These are phyloP conservation scores for Geococcyx californianus DNA, from an alignment of 2,113 vertebrate genomes.

Conservation along the genomic window DNA sequence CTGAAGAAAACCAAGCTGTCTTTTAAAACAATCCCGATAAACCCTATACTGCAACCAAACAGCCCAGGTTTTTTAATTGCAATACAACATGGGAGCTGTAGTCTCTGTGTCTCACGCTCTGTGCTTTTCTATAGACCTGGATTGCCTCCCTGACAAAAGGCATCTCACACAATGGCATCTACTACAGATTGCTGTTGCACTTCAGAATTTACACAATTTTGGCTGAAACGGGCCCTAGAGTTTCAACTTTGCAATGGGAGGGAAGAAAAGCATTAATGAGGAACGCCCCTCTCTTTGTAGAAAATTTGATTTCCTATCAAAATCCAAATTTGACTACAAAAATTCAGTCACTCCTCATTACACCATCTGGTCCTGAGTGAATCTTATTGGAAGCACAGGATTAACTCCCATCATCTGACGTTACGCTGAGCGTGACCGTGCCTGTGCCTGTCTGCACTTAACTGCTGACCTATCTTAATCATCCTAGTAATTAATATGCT, in stretches of 20 bases:
- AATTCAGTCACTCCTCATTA: neutral
- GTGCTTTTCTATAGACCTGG: neutral
- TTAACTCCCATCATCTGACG: neutral
- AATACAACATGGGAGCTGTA: rapidly evolving
- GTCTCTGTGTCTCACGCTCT: neutral
- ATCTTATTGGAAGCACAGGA: neutral
- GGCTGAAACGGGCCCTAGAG: neutral
- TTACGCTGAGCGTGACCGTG: neutral
- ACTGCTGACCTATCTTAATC: constrained; percentile 61
- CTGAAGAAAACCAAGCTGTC: neutral
- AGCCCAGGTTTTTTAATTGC: neutral
- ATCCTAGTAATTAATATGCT: constrained; percentile 29
- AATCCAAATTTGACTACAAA: neutral
- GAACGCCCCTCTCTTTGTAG: neutral
- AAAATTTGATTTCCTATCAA: neutral
- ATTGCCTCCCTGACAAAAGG: neutral
- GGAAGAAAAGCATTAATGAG: too few species aligned
- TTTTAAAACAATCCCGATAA: neutral
- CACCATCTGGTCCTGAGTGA: neutral
- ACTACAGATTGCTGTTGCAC: rapidly evolving
- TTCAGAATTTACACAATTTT: neutral
- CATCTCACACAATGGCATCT: rapidly evolving
- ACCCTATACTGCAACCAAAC: neutral
- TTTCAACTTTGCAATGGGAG: neutral
- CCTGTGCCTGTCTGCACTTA: constrained; percentile 43